Evolutionary conservation across 2,797 vertebrate species (phyloP), one percentile per base, ranked within the genome.

Genomic region (Ara ararauna): DNA sequence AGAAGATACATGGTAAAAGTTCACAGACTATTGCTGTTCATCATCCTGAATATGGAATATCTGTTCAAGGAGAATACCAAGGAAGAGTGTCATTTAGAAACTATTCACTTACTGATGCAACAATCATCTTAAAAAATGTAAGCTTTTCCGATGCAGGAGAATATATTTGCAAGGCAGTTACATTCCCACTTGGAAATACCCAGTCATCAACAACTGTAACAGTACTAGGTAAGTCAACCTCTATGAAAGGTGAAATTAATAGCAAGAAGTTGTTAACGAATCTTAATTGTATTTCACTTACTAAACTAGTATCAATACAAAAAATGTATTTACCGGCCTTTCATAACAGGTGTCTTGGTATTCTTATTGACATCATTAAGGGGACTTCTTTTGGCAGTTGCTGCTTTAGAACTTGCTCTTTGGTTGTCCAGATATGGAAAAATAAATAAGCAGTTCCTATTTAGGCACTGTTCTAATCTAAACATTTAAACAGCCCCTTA

Each of bases 161-260:
- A 83, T 99, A 99, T 95, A 98, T 98, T 96, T 99, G 99, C 97
- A 99, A 99, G 98, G 99, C 99, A 95, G 98, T 98, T 87, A 99
- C 99, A 20, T 99, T 99, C 96, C 99, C 99, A 30, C 98, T 99
- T 97, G 99, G 99, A 97, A 99, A 99, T 97, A 98, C 98, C 10
- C 98, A 99, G 89, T 98, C 99, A 3, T 98, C 99, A 85, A 99
- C 98, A 94, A 97, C 82, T 15, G 98, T 99, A 89, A 98, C 98
- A 88, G 98, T 99, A 54, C 97, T 99, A 95, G 99, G 99, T 99
- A 98, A 97, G 98, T 98, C 80, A 73, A 10, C 23, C 38, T 11
- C 30, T 54, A 13, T 77, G 24, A 32, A 90, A 62, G 9, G 13
- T n/a, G 9, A 58, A 62, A 68, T 74, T 13, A 62, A 40, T 20